Evolutionary conservation across 2,888 invertebrate genomes (phyloP).

Genomic region (Acanthopleura granulata): DNA sequence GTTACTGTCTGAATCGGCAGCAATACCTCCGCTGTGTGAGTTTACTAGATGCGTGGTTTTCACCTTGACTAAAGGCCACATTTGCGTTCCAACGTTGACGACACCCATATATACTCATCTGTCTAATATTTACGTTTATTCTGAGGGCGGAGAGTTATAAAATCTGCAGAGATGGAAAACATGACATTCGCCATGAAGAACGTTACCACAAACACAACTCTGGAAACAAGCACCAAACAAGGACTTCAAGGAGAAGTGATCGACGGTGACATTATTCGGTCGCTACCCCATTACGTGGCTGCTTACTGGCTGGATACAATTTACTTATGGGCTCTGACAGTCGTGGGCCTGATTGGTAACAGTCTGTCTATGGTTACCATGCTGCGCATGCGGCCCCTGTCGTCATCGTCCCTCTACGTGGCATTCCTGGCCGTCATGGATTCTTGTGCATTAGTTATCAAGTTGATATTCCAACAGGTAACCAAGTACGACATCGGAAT

Average conservation of each 20-base stretch:
- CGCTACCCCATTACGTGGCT: background rate
- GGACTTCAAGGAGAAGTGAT: background rate
- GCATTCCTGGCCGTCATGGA: slow-evolving; percentile 10
- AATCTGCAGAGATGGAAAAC: no score
- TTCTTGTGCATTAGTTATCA: background rate
- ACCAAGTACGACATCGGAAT: slow-evolving; percentile 10
- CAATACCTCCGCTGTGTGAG: no score
- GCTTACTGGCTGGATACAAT: background rate
- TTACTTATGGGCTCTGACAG: background rate
- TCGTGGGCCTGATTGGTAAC: background rate
- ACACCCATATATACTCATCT: no score
- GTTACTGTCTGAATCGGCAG: no score
- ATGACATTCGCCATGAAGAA: no score
- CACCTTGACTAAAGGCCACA: no score
- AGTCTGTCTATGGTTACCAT: slow-evolving; percentile 1
- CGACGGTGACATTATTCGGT: background rate
- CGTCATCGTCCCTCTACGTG: slow-evolving; percentile 1
- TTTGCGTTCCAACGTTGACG: no score
- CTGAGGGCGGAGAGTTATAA: no score
- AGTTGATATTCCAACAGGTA: background rate
- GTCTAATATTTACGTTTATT: no score
- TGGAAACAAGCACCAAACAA: background rate
- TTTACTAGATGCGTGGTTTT: no score
- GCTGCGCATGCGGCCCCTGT: background rate
- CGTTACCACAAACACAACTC: background rate